Percentiles rank a stretch among this genome's conserved stretches.
These are phyloP conservation scores for Dascyllus trimaculatus DNA, from an alignment of 2,113 vertebrate genomes.

Conservation along the genomic window DNA sequence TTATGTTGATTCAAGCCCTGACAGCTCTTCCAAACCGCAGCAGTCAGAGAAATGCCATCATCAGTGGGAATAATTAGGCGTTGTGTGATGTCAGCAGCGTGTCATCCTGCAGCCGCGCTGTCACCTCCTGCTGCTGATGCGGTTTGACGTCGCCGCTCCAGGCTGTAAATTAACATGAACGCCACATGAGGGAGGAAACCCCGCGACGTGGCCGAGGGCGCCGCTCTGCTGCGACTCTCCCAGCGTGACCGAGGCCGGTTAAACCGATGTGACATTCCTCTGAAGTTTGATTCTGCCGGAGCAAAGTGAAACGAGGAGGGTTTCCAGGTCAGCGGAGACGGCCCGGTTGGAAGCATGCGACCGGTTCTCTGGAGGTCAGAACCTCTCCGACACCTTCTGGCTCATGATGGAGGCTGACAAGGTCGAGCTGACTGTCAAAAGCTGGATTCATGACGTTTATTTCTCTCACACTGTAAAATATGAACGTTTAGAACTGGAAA, in stretches of 20 bases:
- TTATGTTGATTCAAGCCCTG: no score
- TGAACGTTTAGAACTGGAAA: no score
- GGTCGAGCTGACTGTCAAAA: conserved; percentile 13
- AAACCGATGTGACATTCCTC: conserved; percentile 61
- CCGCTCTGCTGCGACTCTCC: conserved; percentile 14
- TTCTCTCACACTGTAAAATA: not conserved
- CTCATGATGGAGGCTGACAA: conserved; percentile 45
- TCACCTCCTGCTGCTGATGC: conserved; percentile 39
- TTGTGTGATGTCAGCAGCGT: conserved; percentile 47
- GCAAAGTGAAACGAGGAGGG: conserved; percentile 17
- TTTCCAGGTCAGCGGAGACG: conserved; percentile 66
- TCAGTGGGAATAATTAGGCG: conserved; percentile 22
- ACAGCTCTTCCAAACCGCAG: not conserved
- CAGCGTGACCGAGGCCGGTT: conserved; percentile 6
- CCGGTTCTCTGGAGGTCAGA: conserved; percentile 27
- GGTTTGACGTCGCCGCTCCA: conserved; percentile 36
- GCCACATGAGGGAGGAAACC: conserved; percentile 2
- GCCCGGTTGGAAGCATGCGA: not conserved
- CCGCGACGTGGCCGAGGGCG: conserved; percentile 35
- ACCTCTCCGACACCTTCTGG: conserved; percentile 25
- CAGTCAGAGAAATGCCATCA: conserved; percentile 6
- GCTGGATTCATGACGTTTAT: conserved; percentile 3
- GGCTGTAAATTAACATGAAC: conserved; percentile 50
- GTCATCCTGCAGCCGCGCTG: conserved; percentile 39
- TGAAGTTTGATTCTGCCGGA: conserved; percentile 47